Base-by-base conservation (phyloP, 2,888 invertebrate genomes). In the Eupithecia abbreviata region DNA sequence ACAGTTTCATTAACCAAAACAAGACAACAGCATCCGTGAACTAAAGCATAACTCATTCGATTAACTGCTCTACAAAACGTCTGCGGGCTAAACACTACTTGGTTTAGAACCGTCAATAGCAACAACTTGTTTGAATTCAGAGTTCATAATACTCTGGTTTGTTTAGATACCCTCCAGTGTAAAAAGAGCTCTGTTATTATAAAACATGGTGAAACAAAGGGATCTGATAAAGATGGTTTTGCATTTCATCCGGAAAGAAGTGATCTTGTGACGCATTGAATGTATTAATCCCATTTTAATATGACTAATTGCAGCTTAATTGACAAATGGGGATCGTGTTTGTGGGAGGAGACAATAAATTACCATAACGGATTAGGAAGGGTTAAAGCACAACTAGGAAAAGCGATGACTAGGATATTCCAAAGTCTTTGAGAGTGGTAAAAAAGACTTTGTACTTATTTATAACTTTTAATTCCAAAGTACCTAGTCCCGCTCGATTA, bases 11-110 rank as follows among this genome's bases (percentile, higher is more conserved):
- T 91, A 91, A 86, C 83, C 84, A 87, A 86, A 89, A 88, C 86
- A 69, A 74, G 67, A 84, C 85, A 93, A 92, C 92, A 90, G 89
- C 90, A 90, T 89, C 88, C 87, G 84, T 82, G 90, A 90, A 94
- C 92, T 18, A 89, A 93, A 90, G 90, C 94, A 91, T 93, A 93
- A 92, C 93, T 94, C 93, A 94, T 94, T 93, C 89, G 91, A 93
- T 94, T 94, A 92, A 91, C 83, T 83, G 81, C 81, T 82, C 88
- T 85, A 86, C 86, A 83, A 82, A 84, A 85, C 80, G 86, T 85
- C 92, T 93, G 94, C 93, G 93, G 94, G 93, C 84, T 81, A 90
- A 90, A 66, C 47, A 71, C 72, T 76, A 77, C 18, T 55, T 62
- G 13, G 72, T 55, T 4, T 4, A 47, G 73, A 77, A 76, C 76